Evolutionary conservation across 2,113 vertebrate genomes (phyloP), one percentile per base, ranked within the genome.

Genomic region (Theristicus caerulescens): DNA sequence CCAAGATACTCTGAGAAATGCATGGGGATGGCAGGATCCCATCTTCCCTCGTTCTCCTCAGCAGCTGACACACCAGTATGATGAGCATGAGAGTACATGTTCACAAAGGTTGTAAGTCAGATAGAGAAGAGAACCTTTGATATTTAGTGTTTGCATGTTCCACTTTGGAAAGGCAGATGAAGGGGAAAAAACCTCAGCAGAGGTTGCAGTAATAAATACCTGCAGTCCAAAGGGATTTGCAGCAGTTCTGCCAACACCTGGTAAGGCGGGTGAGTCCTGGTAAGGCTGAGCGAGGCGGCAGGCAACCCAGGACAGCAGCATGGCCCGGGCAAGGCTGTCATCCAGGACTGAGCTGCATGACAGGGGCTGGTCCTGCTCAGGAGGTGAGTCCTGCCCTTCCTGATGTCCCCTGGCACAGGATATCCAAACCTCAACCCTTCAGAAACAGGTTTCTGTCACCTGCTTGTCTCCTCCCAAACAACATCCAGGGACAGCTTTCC

Each of bases 71-170:
- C 10, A 31, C 20, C 54, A 25, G 25, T 21, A 8, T 40, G 55
- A 69, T 0, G 1, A 22, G 25, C 3, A 1, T 13, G 21, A 55
- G n/a, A n/a, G 13, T 15, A 11, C 13, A 2, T 8, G 25, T 22
- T 40, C 49, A 36, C 42, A 71, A 18, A 36, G 25, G 14, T 44
- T 10, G 14, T 42, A 7, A 64, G 40, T 19, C 81, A 36, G 58
- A 13, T 4, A 49, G 17, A 11, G 9, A 42, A 32, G 58, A 51
- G 31, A 65, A 44, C 10, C 15, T 18, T 29, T 57, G 49, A 5
- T 27, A 31, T 42, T n/a, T n/a, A 49, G 42, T 64, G 11, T n/a
- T 49, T 42, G 47, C 57, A 13, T 11, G 26, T 51, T 38, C 21
- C 47, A 18, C 47, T 42, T 36, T 10, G 51, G 51, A 36, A 57